Evolutionary conservation across 2,888 invertebrate genomes (phyloP), one percentile per base, ranked within the genome.

Genomic region (Ellobium chinense): DNA sequence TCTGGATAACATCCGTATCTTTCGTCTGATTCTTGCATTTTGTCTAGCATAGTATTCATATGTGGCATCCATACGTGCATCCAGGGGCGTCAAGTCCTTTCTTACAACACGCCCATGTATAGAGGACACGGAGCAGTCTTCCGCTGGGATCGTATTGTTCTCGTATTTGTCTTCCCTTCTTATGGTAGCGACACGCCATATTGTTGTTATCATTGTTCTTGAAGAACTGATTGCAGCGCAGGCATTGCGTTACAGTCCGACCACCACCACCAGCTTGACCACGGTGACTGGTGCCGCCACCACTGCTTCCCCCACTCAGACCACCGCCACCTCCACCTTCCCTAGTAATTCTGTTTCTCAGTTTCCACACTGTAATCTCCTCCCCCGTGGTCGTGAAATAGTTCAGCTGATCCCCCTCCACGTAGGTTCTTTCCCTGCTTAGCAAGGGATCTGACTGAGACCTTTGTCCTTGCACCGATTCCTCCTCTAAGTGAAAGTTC

Each of bases 61-160:
- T 46, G 31, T 90, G 90, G 75, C 85, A 87, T 14, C 89, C 88
- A 80, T 84, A 85, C n/a, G 84, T 84, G 81, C 90, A 90, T 4
- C 90, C 90, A n/a, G 84, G 84, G 27, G 85, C 76, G 34, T 89
- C 88, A 14, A 89, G 77, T 5, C 85, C 85, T 78, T 86, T 87
- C 81, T 87, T 89, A 82, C 90, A 90, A 75, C 90, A 90, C 18
- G 88, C 88, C 90, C 90, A 90, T 70, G 87, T 88, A 82, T 90
- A 90, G 4, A 87, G 72, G 9, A 89, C 88, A 68, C 85, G 85
- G 34, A 85, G 78, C 24, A 90, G 82, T 65, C 85, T 85, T 1
- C 89, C 89, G 63, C 85, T 83, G 21, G 76, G 69, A 76, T 87
- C 88, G 80, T 89, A 89, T 77, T 87, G 85, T 75, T 90, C 89